phyloP scores from a whole-genome alignment of 2,113 vertebrate genomes.

The Plestiodon gilberti region DNA sequence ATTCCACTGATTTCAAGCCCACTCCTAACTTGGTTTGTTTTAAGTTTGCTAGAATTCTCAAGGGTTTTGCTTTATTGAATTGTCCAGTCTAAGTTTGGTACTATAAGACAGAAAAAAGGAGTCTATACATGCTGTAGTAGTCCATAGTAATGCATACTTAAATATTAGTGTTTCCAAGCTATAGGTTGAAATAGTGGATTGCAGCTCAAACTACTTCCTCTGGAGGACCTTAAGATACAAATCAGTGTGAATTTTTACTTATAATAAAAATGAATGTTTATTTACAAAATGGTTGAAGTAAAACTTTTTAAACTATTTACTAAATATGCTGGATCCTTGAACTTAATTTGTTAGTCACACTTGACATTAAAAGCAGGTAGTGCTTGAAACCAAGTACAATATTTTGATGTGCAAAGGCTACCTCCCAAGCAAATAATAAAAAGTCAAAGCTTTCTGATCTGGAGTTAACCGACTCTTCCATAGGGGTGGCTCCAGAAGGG shows the following conservation, averaged over 20 bases:
- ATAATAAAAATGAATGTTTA: background rate
- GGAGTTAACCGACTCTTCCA: background rate
- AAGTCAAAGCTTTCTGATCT: background rate
- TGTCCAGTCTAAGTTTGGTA: no score
- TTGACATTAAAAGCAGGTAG: background rate
- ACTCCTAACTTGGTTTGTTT: no score
- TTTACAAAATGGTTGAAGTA: background rate
- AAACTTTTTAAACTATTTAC: background rate
- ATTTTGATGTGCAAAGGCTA: background rate
- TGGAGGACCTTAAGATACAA: background rate
- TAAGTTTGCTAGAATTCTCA: no score
- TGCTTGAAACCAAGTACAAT: background rate
- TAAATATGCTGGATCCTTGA: background rate
- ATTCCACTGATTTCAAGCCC: background rate
- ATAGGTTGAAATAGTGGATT: no score
- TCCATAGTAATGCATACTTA: no score
- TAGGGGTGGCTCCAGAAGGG: background rate
- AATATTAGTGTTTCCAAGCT: no score
- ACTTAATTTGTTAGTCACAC: background rate
- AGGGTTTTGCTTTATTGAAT: no score
- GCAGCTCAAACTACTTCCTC: no score
- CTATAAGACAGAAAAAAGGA: no score
- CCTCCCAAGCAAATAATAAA: background rate
- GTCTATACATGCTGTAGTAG: no score
- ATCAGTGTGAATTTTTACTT: background rate